These are phyloP conservation scores for Phasianus colchicus DNA, from an alignment of 2,113 vertebrate species.

Conservation along the genomic window DNA sequence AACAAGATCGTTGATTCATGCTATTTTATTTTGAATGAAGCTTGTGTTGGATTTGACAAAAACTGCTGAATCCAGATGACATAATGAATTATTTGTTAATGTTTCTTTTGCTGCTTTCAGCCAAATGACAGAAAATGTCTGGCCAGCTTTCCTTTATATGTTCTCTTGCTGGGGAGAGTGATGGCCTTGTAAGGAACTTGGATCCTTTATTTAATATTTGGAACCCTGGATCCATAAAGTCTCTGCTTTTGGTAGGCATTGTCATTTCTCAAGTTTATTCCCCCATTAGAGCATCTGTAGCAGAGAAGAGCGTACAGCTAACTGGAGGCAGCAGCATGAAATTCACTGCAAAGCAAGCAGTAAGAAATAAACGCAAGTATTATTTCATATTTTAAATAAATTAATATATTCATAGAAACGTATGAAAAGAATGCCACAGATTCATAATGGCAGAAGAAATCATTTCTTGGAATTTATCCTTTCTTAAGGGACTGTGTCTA, in stretches of 20 bases:
- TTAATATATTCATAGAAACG: background rate
- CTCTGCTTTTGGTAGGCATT: background rate
- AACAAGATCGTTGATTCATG: background rate
- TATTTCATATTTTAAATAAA: background rate
- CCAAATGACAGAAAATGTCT: background rate
- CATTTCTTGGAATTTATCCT: background rate
- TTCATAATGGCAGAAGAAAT: background rate
- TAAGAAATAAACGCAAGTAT: fast-evolving
- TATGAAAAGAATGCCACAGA: background rate
- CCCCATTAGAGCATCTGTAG: background rate
- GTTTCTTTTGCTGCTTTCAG: background rate
- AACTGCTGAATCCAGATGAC: background rate
- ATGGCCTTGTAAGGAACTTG: background rate
- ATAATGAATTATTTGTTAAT: background rate
- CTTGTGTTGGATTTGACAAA: background rate
- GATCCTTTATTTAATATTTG: background rate
- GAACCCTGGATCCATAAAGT: background rate
- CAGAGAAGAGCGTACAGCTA: background rate
- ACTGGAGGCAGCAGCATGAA: background rate
- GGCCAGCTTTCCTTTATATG: background rate
- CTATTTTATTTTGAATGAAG: background rate
- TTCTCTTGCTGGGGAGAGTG: background rate
- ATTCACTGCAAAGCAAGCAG: background rate
- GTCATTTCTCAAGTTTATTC: background rate
- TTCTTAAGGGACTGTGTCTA: background rate